Evolutionary conservation across 2,888 invertebrate genomes (phyloP).

Genomic region (Rutpela maculata): DNA sequence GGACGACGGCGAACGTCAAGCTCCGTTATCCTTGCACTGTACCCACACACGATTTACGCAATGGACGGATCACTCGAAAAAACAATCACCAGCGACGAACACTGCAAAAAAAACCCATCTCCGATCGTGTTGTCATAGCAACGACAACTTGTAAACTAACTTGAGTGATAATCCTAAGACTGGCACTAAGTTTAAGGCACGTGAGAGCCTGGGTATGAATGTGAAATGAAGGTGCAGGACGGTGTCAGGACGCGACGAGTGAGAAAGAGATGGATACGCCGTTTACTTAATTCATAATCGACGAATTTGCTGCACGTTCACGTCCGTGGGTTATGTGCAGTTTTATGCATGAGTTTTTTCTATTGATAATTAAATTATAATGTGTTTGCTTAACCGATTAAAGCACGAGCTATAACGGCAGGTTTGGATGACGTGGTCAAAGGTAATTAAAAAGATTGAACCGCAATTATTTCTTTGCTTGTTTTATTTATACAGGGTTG

Average conservation of each 20-base stretch:
- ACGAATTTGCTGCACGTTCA: constrained; percentile 12
- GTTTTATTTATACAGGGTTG: no score
- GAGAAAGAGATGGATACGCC: constrained; percentile 14
- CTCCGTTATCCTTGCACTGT: not conserved
- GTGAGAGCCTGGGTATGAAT: constrained; percentile 14
- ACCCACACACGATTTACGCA: not conserved
- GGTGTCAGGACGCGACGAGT: not conserved
- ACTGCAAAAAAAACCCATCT: constrained; percentile 30
- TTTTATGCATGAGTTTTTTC: constrained; percentile 8
- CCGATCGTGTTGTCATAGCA: constrained; percentile 43
- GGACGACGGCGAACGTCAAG: not conserved
- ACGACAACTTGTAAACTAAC: constrained; percentile 49
- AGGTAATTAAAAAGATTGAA: not conserved
- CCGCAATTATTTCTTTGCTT: not conserved
- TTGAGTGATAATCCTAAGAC: constrained; percentile 43
- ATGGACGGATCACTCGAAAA: not conserved
- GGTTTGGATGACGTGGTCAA: not conserved
- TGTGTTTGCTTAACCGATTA: not conserved
- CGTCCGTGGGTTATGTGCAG: constrained; percentile 6
- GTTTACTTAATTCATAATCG: constrained; percentile 18
- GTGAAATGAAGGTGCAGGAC: not conserved
- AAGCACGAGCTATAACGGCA: not conserved
- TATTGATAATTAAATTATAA: not conserved
- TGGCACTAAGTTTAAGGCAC: constrained; percentile 32
- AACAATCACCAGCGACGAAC: constrained; percentile 17